Percentiles rank a stretch among this genome's conserved stretches.
phyloP scores from a whole-genome alignment of 2,797 vertebrate genomes.

The Merluccius polli region DNA sequence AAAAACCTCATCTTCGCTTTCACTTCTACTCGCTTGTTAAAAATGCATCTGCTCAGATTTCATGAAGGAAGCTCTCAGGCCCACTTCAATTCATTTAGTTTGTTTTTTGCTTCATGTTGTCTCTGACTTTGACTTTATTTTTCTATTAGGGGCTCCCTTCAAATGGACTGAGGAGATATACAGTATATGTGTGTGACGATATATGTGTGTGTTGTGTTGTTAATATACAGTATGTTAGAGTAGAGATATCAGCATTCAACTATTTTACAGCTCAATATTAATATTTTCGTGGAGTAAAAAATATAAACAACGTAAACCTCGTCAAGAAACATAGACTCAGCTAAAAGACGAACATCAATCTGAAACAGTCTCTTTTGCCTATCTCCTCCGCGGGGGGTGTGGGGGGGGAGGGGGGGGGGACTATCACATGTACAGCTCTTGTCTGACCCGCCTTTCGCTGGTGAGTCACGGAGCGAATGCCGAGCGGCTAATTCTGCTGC shows the following conservation, averaged over 20 bases:
- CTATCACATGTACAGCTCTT: no score
- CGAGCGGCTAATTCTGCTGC: constrained; percentile 59
- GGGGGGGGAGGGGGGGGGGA: no score
- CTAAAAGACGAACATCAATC: neutral
- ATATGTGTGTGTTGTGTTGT: neutral
- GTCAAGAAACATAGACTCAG: neutral
- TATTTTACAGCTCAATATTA: neutral
- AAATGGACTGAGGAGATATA: neutral
- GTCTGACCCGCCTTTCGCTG: constrained; percentile 56
- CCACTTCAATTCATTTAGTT: neutral
- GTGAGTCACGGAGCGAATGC: constrained; percentile 69
- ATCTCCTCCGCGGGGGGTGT: constrained; percentile 36
- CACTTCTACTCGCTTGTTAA: constrained; percentile 1
- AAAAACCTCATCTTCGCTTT: neutral
- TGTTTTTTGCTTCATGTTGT: neutral
- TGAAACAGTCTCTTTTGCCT: neutral
- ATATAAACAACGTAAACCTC: neutral
- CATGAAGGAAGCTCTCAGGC: neutral
- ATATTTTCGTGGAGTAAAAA: neutral
- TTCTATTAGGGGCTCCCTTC: neutral
- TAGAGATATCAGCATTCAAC: constrained; percentile 4
- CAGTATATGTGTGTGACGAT: neutral
- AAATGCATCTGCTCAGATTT: constrained; percentile 1
- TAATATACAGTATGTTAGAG: neutral
- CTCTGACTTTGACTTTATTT: neutral